Base-by-base conservation (phyloP, 1,140 invertebrate species). In the Cydia amplana region DNA sequence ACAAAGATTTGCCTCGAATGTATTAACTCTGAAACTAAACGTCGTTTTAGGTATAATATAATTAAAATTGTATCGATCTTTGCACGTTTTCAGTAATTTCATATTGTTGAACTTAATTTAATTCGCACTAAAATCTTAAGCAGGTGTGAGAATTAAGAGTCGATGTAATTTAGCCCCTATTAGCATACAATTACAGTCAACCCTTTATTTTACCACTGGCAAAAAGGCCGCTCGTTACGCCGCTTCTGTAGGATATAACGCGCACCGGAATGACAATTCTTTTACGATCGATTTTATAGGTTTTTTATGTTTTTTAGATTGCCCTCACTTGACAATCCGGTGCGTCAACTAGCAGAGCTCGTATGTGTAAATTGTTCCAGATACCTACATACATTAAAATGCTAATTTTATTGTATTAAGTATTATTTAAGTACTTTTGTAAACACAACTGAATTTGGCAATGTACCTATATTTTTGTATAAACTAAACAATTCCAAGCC, bases 281-380 rank as follows among this genome's bases (percentile, higher is more conserved):
- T 91, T 92, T 91, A 92, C 88, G 91, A 91, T 84, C 83, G 75
- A 84, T 83, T 92, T 92, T 91, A 92, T 87, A 85, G 85, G 80
- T 78, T 88, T 91, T 92, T 91, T 91, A 92, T 88, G 83, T 79
- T 76, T 85, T 90, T 88, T 74, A 89, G 87, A 92, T 92, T 89
- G 84, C 88, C 82, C 75, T 82, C 79, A 81, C 81, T 86, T 89
- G 89, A 90, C 89, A 90, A 91, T 88, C 80, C 77, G 79, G 83
- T 75, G 79, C 82, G 85, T 83, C 85, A 90, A 90, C 80, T 92
- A 91, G 87, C 85, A 80, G 89, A 89, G 89, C 90, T 88, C 87
- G 87, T 82, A 36, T 40, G 64, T 83, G 78, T 78, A 78, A 85
- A 83, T 78, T 78, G 84, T 78, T 83, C 77, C 81, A 64, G 81